Percentiles rank a stretch among this genome's conserved stretches.
phyloP scores from a whole-genome alignment of 1,140 invertebrate genomes.

The Phenacoccus solenopsis region DNA sequence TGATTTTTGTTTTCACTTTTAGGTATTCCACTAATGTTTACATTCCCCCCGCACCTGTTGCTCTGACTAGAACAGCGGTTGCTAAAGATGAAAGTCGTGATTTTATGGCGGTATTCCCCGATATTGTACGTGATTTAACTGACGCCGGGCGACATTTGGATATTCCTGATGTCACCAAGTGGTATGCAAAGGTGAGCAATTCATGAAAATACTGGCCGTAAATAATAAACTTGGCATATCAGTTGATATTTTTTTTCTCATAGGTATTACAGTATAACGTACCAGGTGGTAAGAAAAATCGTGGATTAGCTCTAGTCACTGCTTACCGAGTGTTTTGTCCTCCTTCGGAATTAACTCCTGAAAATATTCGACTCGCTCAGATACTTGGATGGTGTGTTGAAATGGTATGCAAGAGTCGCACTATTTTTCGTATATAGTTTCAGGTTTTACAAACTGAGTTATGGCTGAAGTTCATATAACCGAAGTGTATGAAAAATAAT shows the following conservation, averaged over 20 bases:
- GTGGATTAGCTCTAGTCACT: conserved; percentile 65
- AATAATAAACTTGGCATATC: too few species aligned
- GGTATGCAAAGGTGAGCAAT: conserved; percentile 56
- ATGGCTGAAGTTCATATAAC: neutral
- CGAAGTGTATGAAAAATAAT: neutral
- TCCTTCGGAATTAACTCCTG: conserved; percentile 46
- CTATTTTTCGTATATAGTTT: too few species aligned
- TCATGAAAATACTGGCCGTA: too few species aligned
- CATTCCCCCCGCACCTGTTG: conserved; percentile 35
- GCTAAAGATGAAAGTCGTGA: conserved; percentile 69
- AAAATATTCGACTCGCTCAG: conserved; percentile 64
- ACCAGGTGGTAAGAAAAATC: conserved; percentile 60
- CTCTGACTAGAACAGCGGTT: conserved; percentile 42
- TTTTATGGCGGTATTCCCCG: conserved; percentile 75
- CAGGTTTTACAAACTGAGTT: too few species aligned
- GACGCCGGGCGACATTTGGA: conserved; percentile 54
- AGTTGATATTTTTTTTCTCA: too few species aligned
- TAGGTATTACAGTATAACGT: conserved; percentile 72
- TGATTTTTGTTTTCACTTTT: neutral
- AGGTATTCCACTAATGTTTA: conserved; percentile 6
- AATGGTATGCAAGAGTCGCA: conserved; percentile 61
- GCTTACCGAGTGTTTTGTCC: conserved; percentile 60
- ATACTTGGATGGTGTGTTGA: conserved; percentile 90
- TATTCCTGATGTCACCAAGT: conserved; percentile 60
- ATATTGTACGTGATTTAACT: conserved; percentile 67